These are phyloP conservation scores for Buceros bicornis DNA, from an alignment of 2,797 vertebrate genomes.

Conservation along the genomic window DNA sequence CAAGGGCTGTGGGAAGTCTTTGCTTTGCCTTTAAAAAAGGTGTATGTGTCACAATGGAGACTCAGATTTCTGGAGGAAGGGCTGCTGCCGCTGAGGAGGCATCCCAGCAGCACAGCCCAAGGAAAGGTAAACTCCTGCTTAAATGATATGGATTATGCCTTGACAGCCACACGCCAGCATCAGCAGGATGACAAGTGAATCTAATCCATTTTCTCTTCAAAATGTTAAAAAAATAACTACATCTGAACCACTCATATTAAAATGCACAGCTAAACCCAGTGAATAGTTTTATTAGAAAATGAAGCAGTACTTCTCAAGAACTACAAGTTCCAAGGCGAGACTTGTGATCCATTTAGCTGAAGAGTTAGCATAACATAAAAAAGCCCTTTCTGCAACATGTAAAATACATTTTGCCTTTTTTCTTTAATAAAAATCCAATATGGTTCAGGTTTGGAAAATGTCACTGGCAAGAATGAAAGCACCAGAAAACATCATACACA, in stretches of 20 bases:
- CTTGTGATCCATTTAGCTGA: not conserved
- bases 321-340: not conserved
- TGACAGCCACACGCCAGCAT: not conserved
- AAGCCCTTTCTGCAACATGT: fast-evolving
- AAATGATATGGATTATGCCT: not conserved
- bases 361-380: fast-evolving
- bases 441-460: not conserved
- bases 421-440: not conserved
- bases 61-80: not conserved
- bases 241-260: not conserved
- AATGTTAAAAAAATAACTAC: not conserved
- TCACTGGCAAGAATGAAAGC: not conserved
- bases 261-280: not conserved
- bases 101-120: not conserved
- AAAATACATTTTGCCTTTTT: not conserved
- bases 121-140: not conserved
- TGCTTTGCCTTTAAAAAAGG: not conserved
- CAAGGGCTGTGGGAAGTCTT: not conserved
- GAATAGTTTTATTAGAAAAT: not conserved
- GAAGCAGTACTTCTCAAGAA: not conserved
- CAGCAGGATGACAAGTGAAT: not conserved
- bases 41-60: not conserved
- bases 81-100: not conserved
- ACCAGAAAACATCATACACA: fast-evolving
- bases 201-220: not conserved